Base-by-base conservation (phyloP, 2,888 invertebrate genomes). In the Harpalus rufipes region DNA sequence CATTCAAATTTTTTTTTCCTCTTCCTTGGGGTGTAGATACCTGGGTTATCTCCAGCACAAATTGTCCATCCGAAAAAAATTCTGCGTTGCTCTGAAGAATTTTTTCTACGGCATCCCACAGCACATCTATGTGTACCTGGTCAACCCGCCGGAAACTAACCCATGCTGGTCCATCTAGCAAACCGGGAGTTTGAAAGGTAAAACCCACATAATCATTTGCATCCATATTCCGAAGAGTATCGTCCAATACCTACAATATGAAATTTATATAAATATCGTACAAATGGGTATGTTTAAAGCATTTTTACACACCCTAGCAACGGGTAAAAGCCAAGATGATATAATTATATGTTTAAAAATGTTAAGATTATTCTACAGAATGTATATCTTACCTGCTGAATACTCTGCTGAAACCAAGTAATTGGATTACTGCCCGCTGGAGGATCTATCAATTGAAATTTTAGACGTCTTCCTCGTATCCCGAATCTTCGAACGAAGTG, bases 221-320 rank as follows among this genome's bases (percentile, higher is more conserved):
- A 2, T 85, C 74, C 87, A 87, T 3, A 86, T 86, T 8, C 86
- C 86, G 5, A 51, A n/a, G n/a, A n/a, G n/a, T n/a, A n/a, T n/a
- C n/a, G n/a, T n/a, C n/a, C n/a, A n/a, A n/a, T n/a, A n/a, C n/a
- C n/a, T n/a, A n/a, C n/a, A n/a, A 4, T 21, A 21, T 21, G 21
- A 21, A 21, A 21, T 21, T 21, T 21, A 21, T 21, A 3, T 21
- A 32, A 32, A 32, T 32, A 32, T 32, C 32, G 32, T 32, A 32
- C 32, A 32, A 32, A 32, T 32, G 21, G 21, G 21, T 21, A 21
- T 32, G 6, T 32, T 32, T 32, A 32, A 32, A 32, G 32, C 32
- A 32, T 32, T 32, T 32, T 32, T 32, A 32, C 32, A 32, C 32
- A 32, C 32, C 32, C 32, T 32, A 32, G 32, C 32, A 32, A 32